A percentile compares a stretch with the other conserved stretches of the same genome.
Evolutionary conservation across 2,113 vertebrate species (phyloP).

Genomic region (Athene cunicularia): DNA sequence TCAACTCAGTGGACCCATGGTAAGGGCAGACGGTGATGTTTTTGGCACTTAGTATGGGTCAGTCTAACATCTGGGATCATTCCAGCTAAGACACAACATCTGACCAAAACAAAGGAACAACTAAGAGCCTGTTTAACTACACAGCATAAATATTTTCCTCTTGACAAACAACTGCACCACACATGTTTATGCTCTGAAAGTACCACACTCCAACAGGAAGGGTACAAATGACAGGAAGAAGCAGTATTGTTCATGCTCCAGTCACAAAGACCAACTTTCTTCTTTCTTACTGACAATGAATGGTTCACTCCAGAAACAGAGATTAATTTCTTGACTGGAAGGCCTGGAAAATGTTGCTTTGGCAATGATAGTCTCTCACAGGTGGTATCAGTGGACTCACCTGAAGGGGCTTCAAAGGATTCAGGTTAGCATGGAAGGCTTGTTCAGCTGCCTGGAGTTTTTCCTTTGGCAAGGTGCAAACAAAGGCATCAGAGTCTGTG

Average conservation of each 20-base stretch:
- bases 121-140: not conserved
- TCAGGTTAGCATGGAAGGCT: conserved; percentile 79
- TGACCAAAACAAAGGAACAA: not conserved
- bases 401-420: conserved; percentile 84
- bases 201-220: not conserved
- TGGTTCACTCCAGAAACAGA: not conserved
- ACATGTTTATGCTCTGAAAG: not conserved
- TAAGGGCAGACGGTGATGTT: not conserved
- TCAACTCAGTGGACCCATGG: not conserved
- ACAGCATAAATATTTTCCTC: not conserved
- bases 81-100: not conserved
- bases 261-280: not conserved
- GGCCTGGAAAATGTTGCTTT: not conserved
- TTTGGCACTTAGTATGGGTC: not conserved
- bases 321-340: not conserved
- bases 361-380: not conserved
- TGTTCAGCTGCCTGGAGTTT: conserved; percentile 77
- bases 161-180: not conserved
- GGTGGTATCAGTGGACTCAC: conserved; percentile 61
- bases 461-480: conserved; percentile 75
- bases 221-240: not conserved
- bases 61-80: not conserved
- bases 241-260: not conserved
- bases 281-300: not conserved
- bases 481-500: conserved; percentile 48